Percentiles rank a stretch among this genome's conserved stretches.
Conservation (phyloP, 2,113 vertebrate genomes). For the Thryonomys swinderianus region DNA sequence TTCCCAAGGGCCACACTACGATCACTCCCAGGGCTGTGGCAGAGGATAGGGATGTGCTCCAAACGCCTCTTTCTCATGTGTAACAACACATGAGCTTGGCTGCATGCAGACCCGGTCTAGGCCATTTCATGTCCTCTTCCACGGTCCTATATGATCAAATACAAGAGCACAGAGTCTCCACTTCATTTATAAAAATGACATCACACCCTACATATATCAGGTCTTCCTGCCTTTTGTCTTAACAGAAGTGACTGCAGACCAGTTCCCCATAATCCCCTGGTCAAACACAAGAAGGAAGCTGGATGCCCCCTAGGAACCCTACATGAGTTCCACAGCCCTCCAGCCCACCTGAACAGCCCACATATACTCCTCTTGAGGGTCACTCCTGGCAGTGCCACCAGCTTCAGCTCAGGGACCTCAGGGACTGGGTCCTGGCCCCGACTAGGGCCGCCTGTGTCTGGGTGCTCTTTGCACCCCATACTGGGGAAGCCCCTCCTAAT, state of each 20-base stretch:
- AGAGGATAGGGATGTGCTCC: neutral
- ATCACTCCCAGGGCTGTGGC: neutral
- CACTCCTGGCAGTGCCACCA: neutral
- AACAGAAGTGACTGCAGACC: neutral
- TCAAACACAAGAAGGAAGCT: neutral
- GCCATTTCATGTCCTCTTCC: neutral
- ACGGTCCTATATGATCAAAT: fast-evolving
- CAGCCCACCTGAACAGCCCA: neutral
- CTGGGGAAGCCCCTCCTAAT: neutral
- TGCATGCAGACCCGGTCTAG: fast-evolving
- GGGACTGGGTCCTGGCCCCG: fast-evolving
- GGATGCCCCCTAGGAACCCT: neutral
- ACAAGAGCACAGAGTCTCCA: fast-evolving
- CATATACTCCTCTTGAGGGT: neutral
- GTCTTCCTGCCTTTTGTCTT: neutral
- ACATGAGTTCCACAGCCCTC: neutral
- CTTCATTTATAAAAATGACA: neutral
- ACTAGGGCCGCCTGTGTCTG: fast-evolving
- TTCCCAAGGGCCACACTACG: neutral
- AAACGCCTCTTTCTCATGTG: neutral
- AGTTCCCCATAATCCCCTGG: neutral
- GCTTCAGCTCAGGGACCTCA: neutral
- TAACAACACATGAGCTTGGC: neutral
- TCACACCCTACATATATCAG: fast-evolving
- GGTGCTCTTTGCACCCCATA: neutral